Base-by-base conservation (phyloP, 35 echinoderm and acorn worm genomes). In the Strongylocentrotus purpuratus region DNA sequence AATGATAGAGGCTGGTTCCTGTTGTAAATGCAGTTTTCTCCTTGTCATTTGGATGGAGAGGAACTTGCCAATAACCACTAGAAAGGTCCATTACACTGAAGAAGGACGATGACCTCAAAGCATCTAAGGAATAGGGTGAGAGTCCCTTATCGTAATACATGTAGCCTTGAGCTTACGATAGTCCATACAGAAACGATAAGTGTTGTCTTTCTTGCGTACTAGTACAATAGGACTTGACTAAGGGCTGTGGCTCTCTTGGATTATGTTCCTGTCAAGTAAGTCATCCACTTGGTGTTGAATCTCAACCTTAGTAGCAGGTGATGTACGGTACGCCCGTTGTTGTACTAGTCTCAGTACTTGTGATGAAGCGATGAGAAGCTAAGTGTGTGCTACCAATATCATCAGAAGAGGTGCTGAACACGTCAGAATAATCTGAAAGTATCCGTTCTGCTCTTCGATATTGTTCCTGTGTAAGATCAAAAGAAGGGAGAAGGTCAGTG, bases 191-290 rank as follows among this genome's bases (percentile, higher is more conserved):
- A 94, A 94, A 33, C 94, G 33, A 31, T 45, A 78, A 32, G 96
- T 58, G 4, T 93, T 52, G 61, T 97, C 91, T 31, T 94, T 94
- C 70, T 97, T 97, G 7, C 46, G 86, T 33, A 97, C 96, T 48
- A 94, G 86, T 31, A 97, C 94, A 88, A 97, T 95, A 7, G 96
- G 85, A n/a, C 87, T 78, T 3, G 58, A 92, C 94, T 90, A 97
- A 7, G 70, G 96, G 65, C 94, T 97, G 2, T 86, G 45, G 35
- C 94, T 97, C 92, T 94, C 90, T 95, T 95, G 94, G 10, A 94
- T 97, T 35, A 97, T 86, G 45, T 95, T 94, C 4, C 92, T 59
- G 20, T 94, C 90, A 45, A 97, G 60, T 18, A 94, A 7, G 9
- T 95, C 33, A 28, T 97, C 88, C 48, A 97, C 89, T 88, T 95